A percentile compares a stretch with the other conserved stretches of the same genome.
phyloP scores from a whole-genome alignment of 2,113 vertebrate species.

The Myxocyprinus asiaticus region DNA sequence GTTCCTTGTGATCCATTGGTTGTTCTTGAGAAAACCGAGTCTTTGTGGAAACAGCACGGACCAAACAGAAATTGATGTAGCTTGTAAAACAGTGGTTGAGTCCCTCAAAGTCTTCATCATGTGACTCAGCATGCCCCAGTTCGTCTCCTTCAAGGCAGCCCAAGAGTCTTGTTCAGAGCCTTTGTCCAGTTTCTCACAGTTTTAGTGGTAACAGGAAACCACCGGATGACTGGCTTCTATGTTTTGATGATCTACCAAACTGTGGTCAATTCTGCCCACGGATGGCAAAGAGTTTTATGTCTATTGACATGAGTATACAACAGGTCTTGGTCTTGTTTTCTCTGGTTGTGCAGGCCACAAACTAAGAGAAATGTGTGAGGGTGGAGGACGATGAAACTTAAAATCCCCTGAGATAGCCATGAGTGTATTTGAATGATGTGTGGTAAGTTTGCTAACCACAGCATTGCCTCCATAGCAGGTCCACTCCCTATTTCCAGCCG shows the following conservation, averaged over 20 bases:
- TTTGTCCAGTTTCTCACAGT: constrained; percentile 26
- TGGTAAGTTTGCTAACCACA: constrained; percentile 17
- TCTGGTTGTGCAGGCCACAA: constrained; percentile 14
- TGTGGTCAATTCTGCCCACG: constrained; percentile 3
- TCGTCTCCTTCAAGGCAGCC: neutral
- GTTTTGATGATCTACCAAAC: constrained; percentile 14
- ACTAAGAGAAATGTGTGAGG: constrained; percentile 30
- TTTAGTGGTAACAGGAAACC: neutral
- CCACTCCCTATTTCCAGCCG: constrained; percentile 25
- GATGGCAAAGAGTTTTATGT: constrained; percentile 11
- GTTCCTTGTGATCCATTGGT: neutral
- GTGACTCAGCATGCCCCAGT: constrained; percentile 8
- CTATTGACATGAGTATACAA: constrained; percentile 17
- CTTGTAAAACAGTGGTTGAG: neutral
- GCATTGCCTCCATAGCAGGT: constrained; percentile 21
- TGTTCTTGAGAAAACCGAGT: constrained; percentile 17
- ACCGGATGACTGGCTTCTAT: constrained; percentile 28
- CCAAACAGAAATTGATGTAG: neutral
- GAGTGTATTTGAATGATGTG: constrained; percentile 36
- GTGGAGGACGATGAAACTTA: constrained; percentile 1
- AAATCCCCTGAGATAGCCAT: constrained; percentile 21
- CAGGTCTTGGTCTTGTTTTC: constrained; percentile 28
- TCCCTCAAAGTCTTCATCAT: neutral
- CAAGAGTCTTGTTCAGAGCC: neutral
- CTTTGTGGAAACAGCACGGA: neutral